Evolutionary conservation across 1,140 invertebrate species (phyloP).

Genomic region (Thrips palmi): DNA sequence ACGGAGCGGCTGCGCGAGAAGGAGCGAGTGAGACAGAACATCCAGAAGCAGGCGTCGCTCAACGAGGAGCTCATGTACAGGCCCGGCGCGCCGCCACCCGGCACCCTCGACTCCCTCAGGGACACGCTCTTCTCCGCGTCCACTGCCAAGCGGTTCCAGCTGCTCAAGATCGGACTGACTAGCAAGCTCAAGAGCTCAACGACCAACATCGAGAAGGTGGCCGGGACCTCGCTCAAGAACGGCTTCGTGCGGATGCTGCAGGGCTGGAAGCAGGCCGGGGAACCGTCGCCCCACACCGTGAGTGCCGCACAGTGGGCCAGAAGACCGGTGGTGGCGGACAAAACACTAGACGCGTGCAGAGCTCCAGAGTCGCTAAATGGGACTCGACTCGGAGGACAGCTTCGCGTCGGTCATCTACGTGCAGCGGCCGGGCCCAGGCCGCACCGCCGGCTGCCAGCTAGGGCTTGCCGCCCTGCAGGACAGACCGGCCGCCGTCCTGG

Average conservation of each 20-base stretch:
- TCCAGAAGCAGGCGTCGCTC: slow-evolving; percentile 72
- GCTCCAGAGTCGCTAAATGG: slow-evolving; percentile 82
- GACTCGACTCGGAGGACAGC: slow-evolving; percentile 81
- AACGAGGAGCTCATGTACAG: slow-evolving; percentile 72
- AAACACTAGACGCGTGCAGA: too few species aligned
- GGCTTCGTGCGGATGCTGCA: slow-evolving; percentile 57
- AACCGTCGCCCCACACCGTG: too few species aligned
- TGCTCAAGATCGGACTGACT: slow-evolving; percentile 65
- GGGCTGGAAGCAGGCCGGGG: too few species aligned
- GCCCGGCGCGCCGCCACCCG: slow-evolving; percentile 23
- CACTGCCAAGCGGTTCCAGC: slow-evolving; percentile 58
- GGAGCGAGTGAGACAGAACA: slow-evolving; percentile 62
- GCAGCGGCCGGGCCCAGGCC: too few species aligned
- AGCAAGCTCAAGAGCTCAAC: slow-evolving; percentile 62
- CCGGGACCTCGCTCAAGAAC: slow-evolving; percentile 37
- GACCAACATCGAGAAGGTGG: slow-evolving; percentile 59
- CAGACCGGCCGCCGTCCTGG: too few species aligned
- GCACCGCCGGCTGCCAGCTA: too few species aligned
- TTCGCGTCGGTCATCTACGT: slow-evolving; percentile 81
- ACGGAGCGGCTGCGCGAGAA: slow-evolving; percentile 63
- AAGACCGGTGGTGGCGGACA: too few species aligned
- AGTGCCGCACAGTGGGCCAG: too few species aligned
- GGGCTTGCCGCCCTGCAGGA: too few species aligned
- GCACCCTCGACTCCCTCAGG: slow-evolving; percentile 45
- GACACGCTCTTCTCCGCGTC: slow-evolving; percentile 54